A percentile compares a stretch with the other conserved stretches of the same genome.
These are phyloP conservation scores for Daboia siamensis DNA, from an alignment of 2,113 vertebrate genomes.

Conservation along the genomic window DNA sequence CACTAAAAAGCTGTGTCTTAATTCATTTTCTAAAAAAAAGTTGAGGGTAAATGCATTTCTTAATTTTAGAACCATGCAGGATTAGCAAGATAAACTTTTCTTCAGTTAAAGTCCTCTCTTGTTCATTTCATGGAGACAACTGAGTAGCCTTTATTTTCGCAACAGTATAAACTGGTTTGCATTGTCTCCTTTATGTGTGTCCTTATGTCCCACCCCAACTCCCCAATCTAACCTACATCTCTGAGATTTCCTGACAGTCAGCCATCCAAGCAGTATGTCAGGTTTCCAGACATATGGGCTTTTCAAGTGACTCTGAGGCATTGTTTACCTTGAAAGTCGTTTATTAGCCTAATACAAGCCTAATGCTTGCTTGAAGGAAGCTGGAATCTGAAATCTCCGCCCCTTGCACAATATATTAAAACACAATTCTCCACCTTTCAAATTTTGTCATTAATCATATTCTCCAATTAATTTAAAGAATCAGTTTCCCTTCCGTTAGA, in stretches of 20 bases:
- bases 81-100: neutral
- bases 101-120: neutral
- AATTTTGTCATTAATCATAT: no score
- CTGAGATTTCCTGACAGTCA: neutral
- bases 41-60: neutral
- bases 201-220: neutral
- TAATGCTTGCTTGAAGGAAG: no score
- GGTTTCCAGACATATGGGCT: no score
- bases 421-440: no score
- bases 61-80: neutral
- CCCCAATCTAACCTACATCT: neutral
- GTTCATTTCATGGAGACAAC: neutral
- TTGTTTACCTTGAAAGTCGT: no score
- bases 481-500: no score
- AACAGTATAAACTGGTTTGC: neutral
- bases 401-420: no score
- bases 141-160: neutral
- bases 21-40: neutral
- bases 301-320: no score
- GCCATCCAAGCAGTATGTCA: neutral
- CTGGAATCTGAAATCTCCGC: no score
- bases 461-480: no score
- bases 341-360: no score
- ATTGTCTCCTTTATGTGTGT: neutral
- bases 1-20: neutral